phyloP scores from a whole-genome alignment of 2,113 vertebrate species.

The Poicephalus meyeri region DNA sequence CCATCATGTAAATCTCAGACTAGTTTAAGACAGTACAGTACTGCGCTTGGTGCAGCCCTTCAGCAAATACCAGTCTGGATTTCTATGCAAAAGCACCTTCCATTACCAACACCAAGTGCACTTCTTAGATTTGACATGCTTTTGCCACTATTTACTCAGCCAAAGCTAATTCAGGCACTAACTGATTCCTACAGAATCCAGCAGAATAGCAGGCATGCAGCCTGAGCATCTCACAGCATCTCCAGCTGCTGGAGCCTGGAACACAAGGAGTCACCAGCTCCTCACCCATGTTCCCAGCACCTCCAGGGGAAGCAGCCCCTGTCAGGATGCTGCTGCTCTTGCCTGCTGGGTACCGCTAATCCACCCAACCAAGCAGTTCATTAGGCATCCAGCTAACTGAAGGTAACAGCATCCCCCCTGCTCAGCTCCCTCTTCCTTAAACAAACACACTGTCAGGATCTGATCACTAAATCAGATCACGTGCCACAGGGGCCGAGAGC shows the following conservation, averaged over 20 bases:
- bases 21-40: background rate
- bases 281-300: fast-evolving
- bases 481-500: background rate
- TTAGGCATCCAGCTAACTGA: background rate
- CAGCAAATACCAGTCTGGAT: background rate
- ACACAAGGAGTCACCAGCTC: background rate
- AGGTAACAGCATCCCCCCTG: background rate
- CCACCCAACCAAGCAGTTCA: background rate
- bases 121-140: background rate
- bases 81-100: background rate
- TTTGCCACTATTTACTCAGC: background rate
- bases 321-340: background rate
- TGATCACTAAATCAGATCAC: background rate
- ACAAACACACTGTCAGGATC: background rate
- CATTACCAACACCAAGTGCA: background rate
- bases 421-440: background rate
- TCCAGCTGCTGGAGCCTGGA: background rate
- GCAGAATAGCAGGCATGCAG: background rate
- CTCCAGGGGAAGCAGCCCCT: background rate
- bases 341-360: background rate
- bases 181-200: background rate
- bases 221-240: background rate
- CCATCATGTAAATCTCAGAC: background rate
- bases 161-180: background rate
- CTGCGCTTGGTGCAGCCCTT: background rate